These are phyloP conservation scores for Yoshiicerus persimilis DNA, from an alignment of 1,140 invertebrate species.

Conservation along the genomic window DNA sequence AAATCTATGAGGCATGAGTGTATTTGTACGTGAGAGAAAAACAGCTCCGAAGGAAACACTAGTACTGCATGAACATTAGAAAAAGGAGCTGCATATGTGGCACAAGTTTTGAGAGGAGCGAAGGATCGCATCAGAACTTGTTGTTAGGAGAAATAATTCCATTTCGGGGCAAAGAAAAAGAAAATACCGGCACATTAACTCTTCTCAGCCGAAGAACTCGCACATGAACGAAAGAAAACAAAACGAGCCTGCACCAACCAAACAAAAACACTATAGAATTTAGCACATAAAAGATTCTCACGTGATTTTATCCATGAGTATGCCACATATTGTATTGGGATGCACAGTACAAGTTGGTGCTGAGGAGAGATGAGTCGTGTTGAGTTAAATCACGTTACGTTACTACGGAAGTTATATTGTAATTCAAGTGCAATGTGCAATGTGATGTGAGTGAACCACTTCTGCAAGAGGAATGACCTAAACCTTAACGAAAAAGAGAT, in stretches of 20 bases:
- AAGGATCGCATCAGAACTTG: not conserved
- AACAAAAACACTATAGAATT: not conserved
- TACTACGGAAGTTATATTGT: conserved; percentile 9
- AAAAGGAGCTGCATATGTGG: not conserved
- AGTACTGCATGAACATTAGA: not conserved
- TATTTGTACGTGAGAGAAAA: not conserved
- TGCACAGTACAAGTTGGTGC: not conserved
- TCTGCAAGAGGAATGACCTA: conserved; percentile 45
- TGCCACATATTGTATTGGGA: not conserved
- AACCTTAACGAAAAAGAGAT: conserved; percentile 16
- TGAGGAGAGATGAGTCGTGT: not conserved
- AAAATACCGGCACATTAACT: not conserved
- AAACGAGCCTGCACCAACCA: not conserved
- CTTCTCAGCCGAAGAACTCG: not conserved
- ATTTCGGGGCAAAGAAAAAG: not conserved
- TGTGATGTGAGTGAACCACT: conserved; percentile 37
- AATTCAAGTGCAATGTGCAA: conserved; percentile 24
- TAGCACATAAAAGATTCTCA: not conserved
- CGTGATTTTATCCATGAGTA: conserved; percentile 12
- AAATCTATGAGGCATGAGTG: not conserved
- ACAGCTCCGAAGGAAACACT: not conserved
- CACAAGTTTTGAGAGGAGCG: not conserved
- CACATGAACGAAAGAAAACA: not conserved
- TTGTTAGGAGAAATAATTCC: conserved; percentile 2
- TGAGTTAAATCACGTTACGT: not conserved